phyloP scores from a whole-genome alignment of 2,113 vertebrate genomes.

The Nothobranchius kuhntae region DNA sequence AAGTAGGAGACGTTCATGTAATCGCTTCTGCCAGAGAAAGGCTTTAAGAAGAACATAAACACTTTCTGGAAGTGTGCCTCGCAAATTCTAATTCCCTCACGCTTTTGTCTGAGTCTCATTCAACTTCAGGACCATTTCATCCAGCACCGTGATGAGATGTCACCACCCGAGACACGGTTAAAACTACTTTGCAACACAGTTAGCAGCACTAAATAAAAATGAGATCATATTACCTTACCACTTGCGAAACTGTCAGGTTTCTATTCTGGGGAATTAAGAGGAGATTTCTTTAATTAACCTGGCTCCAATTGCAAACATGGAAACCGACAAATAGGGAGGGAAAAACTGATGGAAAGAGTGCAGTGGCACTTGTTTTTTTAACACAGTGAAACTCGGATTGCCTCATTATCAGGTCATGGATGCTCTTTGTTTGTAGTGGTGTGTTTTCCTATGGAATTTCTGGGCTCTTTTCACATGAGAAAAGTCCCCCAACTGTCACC shows the following conservation, averaged over 20 bases:
- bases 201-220: conserved; percentile 64
- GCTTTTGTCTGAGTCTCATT: conserved; percentile 80
- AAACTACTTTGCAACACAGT: conserved; percentile 76
- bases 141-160: conserved; percentile 74
- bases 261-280: conserved; percentile 66
- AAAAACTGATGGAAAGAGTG: neutral
- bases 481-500: conserved; percentile 65
- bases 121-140: conserved; percentile 81
- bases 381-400: conserved; percentile 52
- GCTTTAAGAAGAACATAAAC: conserved; percentile 81
- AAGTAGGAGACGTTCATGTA: conserved; percentile 81
- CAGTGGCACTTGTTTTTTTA: conserved; percentile 33
- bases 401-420: conserved; percentile 54
- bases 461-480: conserved; percentile 73
- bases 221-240: conserved; percentile 70
- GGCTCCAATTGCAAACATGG: conserved; percentile 46
- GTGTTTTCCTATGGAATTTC: conserved; percentile 60
- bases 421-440: conserved; percentile 57
- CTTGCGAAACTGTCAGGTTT: conserved; percentile 66
- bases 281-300: conserved; percentile 72
- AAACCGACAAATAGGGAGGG: conserved; percentile 17
- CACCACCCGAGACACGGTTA: conserved; percentile 73
- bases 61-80: conserved; percentile 79
- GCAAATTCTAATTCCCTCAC: conserved; percentile 77
- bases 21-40: conserved; percentile 82